Evolutionary conservation across 2,113 vertebrate genomes (phyloP).

Genomic region (Peromyscus polionotus): DNA sequence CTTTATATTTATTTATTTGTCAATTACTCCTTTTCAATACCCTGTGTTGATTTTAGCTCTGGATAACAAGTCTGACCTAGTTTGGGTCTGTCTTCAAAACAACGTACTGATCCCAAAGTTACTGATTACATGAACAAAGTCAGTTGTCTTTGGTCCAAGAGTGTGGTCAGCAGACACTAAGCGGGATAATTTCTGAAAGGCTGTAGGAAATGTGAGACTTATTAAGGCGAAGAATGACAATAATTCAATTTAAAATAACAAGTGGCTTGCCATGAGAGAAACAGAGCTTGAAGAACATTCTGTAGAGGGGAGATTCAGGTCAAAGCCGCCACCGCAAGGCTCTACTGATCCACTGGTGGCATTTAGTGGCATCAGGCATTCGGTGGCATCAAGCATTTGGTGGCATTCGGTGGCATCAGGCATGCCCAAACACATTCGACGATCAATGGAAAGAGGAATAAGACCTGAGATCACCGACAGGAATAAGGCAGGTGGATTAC

Average conservation of each 20-base stretch:
- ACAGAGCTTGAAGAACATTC: constrained; percentile 1
- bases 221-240: background rate
- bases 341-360: background rate
- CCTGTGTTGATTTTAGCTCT: constrained; percentile 9
- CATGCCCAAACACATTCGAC: background rate
- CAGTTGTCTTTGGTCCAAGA: constrained; percentile 45
- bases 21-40: background rate
- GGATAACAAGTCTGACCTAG: constrained; percentile 33
- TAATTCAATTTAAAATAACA: constrained; percentile 20
- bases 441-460: background rate
- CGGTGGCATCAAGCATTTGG: accelerated
- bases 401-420: background rate
- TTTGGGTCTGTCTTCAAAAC: constrained; percentile 47
- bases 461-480: background rate
- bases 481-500: background rate
- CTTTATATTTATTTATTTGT: constrained; percentile 1
- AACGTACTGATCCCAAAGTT: constrained; percentile 29
- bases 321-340: background rate
- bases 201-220: constrained; percentile 26
- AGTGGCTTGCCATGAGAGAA: background rate
- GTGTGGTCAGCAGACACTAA: background rate
- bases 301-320: background rate
- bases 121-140: constrained; percentile 6
- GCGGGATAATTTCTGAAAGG: constrained; percentile 11
- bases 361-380: accelerated